Evolutionary conservation across 2,113 vertebrate genomes (phyloP), one percentile per base, ranked within the genome.

Genomic region (Erythrolamprus reginae): DNA sequence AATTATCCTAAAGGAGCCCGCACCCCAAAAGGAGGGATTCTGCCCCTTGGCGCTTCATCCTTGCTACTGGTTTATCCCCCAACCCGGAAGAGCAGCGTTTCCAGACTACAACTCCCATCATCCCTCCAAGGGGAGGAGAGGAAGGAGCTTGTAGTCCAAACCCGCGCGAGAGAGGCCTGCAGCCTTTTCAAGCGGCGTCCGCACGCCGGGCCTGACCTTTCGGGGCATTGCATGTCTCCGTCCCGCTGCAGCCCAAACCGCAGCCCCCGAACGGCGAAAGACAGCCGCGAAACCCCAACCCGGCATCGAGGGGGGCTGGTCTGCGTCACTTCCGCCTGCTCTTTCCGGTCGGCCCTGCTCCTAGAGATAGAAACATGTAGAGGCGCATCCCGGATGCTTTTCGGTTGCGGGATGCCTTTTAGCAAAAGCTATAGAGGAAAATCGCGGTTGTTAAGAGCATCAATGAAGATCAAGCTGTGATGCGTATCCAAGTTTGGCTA

Each of bases 151-250:
- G 33, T 77, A 77, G 70, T 77, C 21, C 70, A 77, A 77, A 38
- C 33, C 17, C 33, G 17, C 7, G 33, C 7, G 1, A 2, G 56
- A 2, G 56, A 33, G 70, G 33, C 70, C 48, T 24, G 17, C 19
- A n/a, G 84, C 47, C 84, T n/a, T 28, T 19, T 51, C 50, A 10
- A 10, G 84, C 17, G 15, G 21, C 42, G 2, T 3, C 24, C 86
- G 1, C n/a, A 15, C 2, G 3, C 42, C 61, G 42, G 10, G 5
- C 3, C 90, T 33, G n/a, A 94, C 96, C 95, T 94, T 95, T 3
- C 91, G 53, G 1, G 95, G 92, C 96, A 96, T 96, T 0, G 47
- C 82, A 33, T 0, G 47, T 51, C 38, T 56, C 8, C 26, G 24
- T 38, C 47, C 47, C 23, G 0, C 13, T 8, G 3, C 5, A 23